Evolutionary conservation across 2,888 invertebrate species (phyloP).

Genomic region (Apeira syringaria): DNA sequence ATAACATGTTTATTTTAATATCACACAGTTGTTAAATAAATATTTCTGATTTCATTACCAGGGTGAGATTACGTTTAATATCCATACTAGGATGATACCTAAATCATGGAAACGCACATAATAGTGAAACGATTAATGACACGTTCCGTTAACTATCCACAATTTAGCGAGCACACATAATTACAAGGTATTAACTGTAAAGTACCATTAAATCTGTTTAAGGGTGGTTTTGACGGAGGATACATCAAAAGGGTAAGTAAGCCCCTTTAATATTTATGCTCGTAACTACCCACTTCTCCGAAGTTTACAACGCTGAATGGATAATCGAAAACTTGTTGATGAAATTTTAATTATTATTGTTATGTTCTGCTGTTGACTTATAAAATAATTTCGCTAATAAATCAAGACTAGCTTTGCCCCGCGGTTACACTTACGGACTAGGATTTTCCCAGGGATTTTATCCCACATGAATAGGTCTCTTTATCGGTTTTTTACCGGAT

Average conservation of each 20-base stretch:
- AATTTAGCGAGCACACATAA: conserved; percentile 24
- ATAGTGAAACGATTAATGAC: conserved; percentile 11
- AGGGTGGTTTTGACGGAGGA: conserved; percentile 6
- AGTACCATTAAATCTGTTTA: conserved; percentile 26
- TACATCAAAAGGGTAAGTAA: conserved; percentile 25
- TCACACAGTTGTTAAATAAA: too few relatives aligned
- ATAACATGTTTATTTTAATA: too few relatives aligned
- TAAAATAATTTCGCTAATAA: too few relatives aligned
- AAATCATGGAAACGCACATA: conserved; percentile 20
- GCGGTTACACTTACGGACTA: too few relatives aligned
- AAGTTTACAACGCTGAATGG: conserved; percentile 11
- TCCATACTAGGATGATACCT: too few relatives aligned
- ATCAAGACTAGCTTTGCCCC: too few relatives aligned
- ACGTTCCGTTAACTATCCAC: conserved; percentile 12
- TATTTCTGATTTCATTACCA: too few relatives aligned
- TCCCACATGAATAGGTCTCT: too few relatives aligned
- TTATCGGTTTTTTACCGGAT: too few relatives aligned
- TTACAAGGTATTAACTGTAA: conserved; percentile 27
- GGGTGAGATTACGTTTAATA: too few relatives aligned
- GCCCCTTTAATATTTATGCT: conserved; percentile 21
- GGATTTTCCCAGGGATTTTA: too few relatives aligned
- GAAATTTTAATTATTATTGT: background rate
- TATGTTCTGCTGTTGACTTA: too few relatives aligned
- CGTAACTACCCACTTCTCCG: conserved; percentile 4
- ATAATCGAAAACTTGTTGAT: conserved; percentile 3